Base-by-base conservation (phyloP, 2,113 vertebrate species). In the Pteronura brasiliensis region DNA sequence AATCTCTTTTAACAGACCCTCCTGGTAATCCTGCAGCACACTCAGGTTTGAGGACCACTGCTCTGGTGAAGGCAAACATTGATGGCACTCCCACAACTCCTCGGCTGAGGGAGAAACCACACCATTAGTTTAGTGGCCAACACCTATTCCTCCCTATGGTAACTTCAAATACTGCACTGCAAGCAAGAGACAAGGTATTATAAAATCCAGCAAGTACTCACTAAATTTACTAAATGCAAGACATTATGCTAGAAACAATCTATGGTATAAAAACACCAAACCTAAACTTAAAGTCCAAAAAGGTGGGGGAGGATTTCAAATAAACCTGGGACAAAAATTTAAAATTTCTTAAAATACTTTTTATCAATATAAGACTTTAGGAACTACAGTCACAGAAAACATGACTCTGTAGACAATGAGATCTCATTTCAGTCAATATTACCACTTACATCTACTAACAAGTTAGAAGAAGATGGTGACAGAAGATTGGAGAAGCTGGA, bases 301-400 rank as follows among this genome's bases (percentile, higher is more conserved):
- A 36, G 55, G 15, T 9, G 2, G 21, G 25, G 7, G 2, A 10
- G 21, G 36, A 13, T 13, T 44, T 63, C 44, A 39, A 84, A 84
- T 76, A 92, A 95, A 8, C 8, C 39, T 25, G n/a, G 15, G 36
- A 74, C 31, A 94, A 69, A 97, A 97, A 93, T 65, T 9, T 74
- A 34, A 95, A 91, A 27, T 79, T 83, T 76, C 86, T 95, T 85
- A 85, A 77, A 93, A 34, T 71, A 42, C 39, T 90, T 96, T 83
- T 71, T 90, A 90, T 80, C n/a, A 82, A 82, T 52, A 49, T 6
- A 86, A 63, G 82, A 63, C 83, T 88, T 86, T 87, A 97, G 77
- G 84, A 92, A 94, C 90, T 71, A 72, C 67, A 95, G 77, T 82
- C 72, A 97, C 67, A 90, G 63, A 94, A 39, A 94, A 84, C 42